These are phyloP conservation scores for Bufo gargarizans DNA, from an alignment of 2,113 vertebrate genomes.

Conservation along the genomic window DNA sequence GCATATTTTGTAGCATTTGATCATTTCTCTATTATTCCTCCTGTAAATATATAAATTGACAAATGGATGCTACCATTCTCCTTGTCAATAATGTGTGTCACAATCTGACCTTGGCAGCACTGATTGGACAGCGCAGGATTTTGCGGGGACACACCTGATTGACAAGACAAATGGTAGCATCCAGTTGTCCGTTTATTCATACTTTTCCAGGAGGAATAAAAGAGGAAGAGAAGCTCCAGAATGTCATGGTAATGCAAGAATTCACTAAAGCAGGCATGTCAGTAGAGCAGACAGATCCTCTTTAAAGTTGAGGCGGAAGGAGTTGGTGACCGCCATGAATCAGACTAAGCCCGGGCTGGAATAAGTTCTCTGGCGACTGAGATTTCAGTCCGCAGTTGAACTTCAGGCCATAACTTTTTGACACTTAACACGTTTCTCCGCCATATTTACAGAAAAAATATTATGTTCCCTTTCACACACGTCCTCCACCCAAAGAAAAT, in stretches of 20 bases:
- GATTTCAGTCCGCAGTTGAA: constrained; percentile 31
- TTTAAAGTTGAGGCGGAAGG: neutral
- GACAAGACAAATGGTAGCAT: no score
- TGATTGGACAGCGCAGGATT: no score
- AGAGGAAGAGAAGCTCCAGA: neutral
- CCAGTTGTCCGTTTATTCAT: neutral
- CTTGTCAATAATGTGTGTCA: no score
- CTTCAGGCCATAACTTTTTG: constrained; percentile 47
- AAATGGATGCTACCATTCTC: no score
- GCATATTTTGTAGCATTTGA: no score
- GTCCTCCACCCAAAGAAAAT: constrained; percentile 54
- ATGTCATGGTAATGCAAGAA: neutral
- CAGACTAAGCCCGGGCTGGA: neutral
- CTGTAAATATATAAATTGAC: no score
- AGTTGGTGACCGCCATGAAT: neutral
- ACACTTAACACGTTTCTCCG: constrained; percentile 50
- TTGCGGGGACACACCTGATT: no score
- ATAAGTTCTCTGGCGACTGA: constrained; percentile 8
- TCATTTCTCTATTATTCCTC: no score
- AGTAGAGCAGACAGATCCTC: neutral
- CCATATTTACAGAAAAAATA: constrained; percentile 56
- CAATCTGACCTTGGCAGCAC: no score
- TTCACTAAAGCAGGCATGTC: neutral
- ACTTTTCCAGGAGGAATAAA: neutral
- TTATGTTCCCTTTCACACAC: constrained; percentile 50